Conservation (phyloP, 2,113 vertebrate species). For the Ochotona curzoniae region DNA sequence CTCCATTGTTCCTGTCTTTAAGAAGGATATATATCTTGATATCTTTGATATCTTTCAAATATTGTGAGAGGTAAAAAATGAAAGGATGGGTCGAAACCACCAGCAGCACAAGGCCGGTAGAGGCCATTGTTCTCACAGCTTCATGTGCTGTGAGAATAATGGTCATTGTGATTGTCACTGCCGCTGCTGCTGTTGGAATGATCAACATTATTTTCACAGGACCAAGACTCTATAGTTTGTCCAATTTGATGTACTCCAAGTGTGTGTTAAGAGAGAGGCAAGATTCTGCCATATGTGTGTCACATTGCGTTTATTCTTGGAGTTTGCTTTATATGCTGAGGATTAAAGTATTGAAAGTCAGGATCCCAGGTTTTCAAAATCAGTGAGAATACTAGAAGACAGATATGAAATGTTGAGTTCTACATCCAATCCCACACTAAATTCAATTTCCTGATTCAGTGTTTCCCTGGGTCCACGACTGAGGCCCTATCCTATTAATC, state of each 20-base stretch:
- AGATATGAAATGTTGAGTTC: neutral
- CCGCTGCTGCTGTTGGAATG: neutral
- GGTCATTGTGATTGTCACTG: neutral
- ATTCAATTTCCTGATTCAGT: neutral
- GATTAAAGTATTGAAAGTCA: neutral
- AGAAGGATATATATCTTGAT: too few species aligned
- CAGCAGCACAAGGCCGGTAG: rapidly evolving
- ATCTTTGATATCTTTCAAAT: neutral
- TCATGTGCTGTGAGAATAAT: neutral
- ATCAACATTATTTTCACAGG: neutral
- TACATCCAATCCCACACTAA: neutral
- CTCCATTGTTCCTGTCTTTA: neutral
- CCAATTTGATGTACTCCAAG: neutral
- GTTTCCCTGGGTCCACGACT: neutral
- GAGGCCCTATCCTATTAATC: neutral
- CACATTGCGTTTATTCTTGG: slow-evolving; percentile 11
- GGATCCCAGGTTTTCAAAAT: neutral
- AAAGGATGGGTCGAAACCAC: neutral
- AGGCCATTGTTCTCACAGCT: neutral
- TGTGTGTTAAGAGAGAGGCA: neutral
- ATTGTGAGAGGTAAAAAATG: neutral
- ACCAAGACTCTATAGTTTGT: neutral
- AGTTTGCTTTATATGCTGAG: slow-evolving; percentile 31
- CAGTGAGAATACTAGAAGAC: neutral
- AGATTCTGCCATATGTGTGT: neutral